These are phyloP conservation scores for Microplitis manilae DNA, from an alignment of 2,888 invertebrate species.

Conservation along the genomic window DNA sequence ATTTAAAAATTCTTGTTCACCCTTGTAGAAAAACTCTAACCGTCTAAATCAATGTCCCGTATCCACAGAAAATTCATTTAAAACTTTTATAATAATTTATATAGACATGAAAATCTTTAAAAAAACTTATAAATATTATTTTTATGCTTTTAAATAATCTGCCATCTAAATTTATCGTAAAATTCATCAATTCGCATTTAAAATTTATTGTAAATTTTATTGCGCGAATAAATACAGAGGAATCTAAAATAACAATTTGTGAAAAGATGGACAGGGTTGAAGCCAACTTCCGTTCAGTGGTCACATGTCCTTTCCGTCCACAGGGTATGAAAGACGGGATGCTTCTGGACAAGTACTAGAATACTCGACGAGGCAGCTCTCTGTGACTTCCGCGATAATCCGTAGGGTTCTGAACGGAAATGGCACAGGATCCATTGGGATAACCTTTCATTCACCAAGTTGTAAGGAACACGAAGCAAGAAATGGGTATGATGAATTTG, in stretches of 20 bases:
- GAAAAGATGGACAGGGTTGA: background rate
- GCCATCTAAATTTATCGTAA: no score
- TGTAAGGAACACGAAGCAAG: background rate
- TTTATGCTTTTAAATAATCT: background rate
- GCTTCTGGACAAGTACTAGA: constrained; percentile 10
- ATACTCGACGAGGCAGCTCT: constrained; percentile 3
- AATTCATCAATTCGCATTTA: background rate
- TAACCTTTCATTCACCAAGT: constrained; percentile 14
- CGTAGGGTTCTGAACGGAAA: constrained; percentile 23
- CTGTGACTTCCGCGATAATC: constrained; percentile 33
- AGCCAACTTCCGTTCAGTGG: constrained; percentile 13
- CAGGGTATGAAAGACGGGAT: background rate
- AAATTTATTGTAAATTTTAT: background rate
- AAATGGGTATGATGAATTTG: background rate
- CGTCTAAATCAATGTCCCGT: constrained; percentile 30
- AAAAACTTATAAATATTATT: background rate
- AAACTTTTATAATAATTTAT: constrained; percentile 21
- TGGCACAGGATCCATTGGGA: constrained; percentile 26
- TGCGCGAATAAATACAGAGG: background rate
- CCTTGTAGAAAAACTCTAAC: constrained; percentile 26
- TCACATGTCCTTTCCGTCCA: background rate
- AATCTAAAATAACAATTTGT: constrained; percentile 11
- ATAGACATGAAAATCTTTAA: background rate
- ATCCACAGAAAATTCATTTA: constrained; percentile 10
- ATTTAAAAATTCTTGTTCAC: background rate